Percentiles rank a stretch among this genome's conserved stretches.
Conservation (phyloP, 2,113 vertebrate genomes). For the Phalacrocorax pelagicus region DNA sequence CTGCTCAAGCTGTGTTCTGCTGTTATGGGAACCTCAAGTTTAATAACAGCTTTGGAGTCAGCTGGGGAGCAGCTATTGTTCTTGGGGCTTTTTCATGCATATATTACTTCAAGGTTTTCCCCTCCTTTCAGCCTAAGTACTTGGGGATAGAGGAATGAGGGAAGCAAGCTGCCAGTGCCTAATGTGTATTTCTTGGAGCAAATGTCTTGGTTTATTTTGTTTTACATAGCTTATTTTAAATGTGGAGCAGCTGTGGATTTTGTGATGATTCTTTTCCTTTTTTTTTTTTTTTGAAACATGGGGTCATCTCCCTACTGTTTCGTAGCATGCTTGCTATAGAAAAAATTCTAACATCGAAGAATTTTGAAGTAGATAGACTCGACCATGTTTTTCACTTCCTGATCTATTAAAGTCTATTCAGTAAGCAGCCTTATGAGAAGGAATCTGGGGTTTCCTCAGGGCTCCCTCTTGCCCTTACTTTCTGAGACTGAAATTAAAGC, state of each 20-base stretch:
- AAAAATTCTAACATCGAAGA: not conserved
- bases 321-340: not conserved
- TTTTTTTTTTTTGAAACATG: not conserved
- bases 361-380: not conserved
- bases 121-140: not conserved
- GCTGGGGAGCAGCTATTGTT: constrained; percentile 34
- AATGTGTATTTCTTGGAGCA: not conserved
- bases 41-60: constrained; percentile 28
- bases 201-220: constrained; percentile 22
- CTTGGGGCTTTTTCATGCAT: not conserved
- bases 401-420: not conserved
- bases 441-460: not conserved
- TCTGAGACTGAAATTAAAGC: not conserved
- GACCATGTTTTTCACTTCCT: not conserved
- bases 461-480: not conserved
- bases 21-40: not conserved
- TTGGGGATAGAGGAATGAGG: not conserved
- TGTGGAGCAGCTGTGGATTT: constrained; percentile 46
- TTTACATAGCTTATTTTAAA: constrained; percentile 28
- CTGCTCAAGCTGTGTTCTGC: constrained; percentile 6
- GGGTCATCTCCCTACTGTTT: not conserved
- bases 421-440: not conserved
- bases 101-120: not conserved
- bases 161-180: constrained; percentile 35
- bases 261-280: not conserved